These are phyloP conservation scores for Dilophus febrilis DNA, from an alignment of 2,888 invertebrate genomes.

Conservation along the genomic window DNA sequence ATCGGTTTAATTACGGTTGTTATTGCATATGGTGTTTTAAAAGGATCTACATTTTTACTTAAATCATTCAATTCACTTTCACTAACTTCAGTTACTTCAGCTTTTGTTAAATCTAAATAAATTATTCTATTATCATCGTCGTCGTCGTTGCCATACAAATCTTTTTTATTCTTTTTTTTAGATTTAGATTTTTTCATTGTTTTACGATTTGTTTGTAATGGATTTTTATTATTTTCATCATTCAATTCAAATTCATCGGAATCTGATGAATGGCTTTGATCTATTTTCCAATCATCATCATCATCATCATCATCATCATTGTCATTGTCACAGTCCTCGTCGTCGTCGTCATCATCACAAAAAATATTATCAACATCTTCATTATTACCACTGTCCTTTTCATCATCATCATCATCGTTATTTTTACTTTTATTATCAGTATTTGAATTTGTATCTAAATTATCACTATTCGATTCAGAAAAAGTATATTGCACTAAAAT, in stretches of 20 bases:
- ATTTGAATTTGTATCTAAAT: too few species aligned
- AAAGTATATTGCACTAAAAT: too few species aligned
- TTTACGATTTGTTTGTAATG: not conserved
- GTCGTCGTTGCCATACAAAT: conserved; percentile 3
- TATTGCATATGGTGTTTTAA: not conserved
- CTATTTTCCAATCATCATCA: too few species aligned
- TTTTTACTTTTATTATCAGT: too few species aligned
- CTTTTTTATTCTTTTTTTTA: not conserved
- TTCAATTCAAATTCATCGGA: not conserved
- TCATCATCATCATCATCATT: not conserved
- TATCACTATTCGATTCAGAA: too few species aligned
- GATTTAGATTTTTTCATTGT: too few species aligned
- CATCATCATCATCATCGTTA: not conserved
- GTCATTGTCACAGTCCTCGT: not conserved
- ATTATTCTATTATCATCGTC: conserved; percentile 14
- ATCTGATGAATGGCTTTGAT: not conserved
- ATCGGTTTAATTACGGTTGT: not conserved
- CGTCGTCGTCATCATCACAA: not conserved
- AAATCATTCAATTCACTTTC: conserved; percentile 12
- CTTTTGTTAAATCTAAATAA: conserved; percentile 22
- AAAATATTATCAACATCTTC: not conserved
- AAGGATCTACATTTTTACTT: conserved; percentile 10
- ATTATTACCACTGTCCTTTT: not conserved
- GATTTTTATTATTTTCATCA: not conserved
- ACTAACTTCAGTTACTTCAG: conserved; percentile 19